Evolutionary conservation across 2,888 invertebrate species (phyloP).

Genomic region (Erynnis tages): DNA sequence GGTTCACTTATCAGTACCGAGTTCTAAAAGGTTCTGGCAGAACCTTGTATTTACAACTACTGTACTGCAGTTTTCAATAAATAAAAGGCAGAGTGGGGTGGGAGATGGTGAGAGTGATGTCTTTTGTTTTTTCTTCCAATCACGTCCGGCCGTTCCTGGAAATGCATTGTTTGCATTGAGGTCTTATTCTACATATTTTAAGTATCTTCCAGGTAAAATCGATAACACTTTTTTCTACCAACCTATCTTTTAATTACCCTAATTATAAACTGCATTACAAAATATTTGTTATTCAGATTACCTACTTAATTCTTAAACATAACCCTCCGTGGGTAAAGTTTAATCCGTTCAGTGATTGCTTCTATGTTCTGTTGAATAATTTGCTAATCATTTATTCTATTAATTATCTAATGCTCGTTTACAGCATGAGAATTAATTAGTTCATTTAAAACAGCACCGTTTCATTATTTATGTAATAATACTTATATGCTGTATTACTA

Average conservation of each 20-base stretch:
- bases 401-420: slow-evolving; percentile 15
- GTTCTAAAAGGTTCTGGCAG: not conserved
- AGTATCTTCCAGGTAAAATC: too few species aligned
- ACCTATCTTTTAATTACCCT: not conserved
- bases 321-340: not conserved
- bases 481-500: not conserved
- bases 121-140: slow-evolving; percentile 16
- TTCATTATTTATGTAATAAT: slow-evolving; percentile 1
- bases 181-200: not conserved
- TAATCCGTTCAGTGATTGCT: slow-evolving; percentile 1
- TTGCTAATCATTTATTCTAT: slow-evolving; percentile 9
- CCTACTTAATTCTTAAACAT: not conserved
- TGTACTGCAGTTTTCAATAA: not conserved
- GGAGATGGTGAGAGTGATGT: not conserved
- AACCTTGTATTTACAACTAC: not conserved
- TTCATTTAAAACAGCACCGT: not conserved
- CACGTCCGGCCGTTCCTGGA: slow-evolving; percentile 1
- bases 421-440: slow-evolving; percentile 6
- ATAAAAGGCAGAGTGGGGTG: slow-evolving; percentile 2
- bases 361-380: not conserved
- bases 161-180: slow-evolving; percentile 11
- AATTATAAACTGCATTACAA: not conserved
- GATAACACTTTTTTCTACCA: not conserved
- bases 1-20: not conserved
- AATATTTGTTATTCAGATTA: not conserved